phyloP scores from a whole-genome alignment of 2,113 vertebrate species.

The Suricata suricatta region DNA sequence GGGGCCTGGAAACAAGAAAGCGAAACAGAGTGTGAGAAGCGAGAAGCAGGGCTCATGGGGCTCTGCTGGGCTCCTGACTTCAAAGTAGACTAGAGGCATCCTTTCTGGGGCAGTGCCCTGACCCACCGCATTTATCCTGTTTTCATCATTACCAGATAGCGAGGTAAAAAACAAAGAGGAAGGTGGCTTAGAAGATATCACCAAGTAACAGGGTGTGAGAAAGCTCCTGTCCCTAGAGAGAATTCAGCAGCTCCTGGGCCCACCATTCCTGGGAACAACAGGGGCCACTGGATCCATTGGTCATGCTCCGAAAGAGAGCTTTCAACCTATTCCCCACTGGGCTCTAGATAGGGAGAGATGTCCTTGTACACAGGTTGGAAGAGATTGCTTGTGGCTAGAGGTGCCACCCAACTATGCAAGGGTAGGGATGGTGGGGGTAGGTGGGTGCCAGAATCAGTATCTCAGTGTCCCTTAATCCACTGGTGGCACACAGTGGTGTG shows the following conservation, averaged over 20 bases:
- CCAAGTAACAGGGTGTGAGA: not conserved
- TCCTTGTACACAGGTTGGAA: not conserved
- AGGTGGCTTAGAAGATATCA: not conserved
- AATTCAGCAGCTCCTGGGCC: not conserved
- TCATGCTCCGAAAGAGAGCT: not conserved
- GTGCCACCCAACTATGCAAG: not conserved
- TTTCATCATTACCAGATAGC: not conserved
- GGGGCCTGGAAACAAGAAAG: not conserved
- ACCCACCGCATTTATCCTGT: not conserved
- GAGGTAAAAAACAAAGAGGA: not conserved
- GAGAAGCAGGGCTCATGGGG: not conserved
- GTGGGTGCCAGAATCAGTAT: not conserved
- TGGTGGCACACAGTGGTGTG: not conserved
- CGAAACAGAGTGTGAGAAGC: not conserved
- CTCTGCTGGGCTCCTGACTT: not conserved
- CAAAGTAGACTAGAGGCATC: not conserved
- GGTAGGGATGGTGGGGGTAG: not conserved
- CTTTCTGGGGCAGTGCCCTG: not conserved
- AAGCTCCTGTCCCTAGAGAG: not conserved
- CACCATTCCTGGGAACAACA: not conserved
- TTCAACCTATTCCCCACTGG: not conserved
- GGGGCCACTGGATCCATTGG: not conserved
- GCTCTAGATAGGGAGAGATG: not conserved
- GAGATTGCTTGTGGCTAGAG: not conserved
- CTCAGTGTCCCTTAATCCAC: not conserved